phyloP scores from a whole-genome alignment of 2,113 vertebrate species.

The Myxocyprinus asiaticus region DNA sequence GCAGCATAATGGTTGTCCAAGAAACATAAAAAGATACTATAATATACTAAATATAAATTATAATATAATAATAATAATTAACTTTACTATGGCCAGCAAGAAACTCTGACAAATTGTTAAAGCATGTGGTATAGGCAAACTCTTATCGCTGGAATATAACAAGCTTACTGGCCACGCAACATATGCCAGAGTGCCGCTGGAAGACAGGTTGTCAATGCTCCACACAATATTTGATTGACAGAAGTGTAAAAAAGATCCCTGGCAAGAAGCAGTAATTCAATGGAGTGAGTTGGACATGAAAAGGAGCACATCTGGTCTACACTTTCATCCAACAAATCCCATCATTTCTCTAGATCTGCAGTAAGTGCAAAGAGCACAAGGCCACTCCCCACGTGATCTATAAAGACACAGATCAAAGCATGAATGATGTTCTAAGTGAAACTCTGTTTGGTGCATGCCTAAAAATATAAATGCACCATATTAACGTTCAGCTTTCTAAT shows the following conservation, averaged over 20 bases:
- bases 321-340: background rate
- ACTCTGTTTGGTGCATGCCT: background rate
- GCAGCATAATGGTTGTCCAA: background rate
- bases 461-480: conserved; percentile 2
- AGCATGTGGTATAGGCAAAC: conserved; percentile 8
- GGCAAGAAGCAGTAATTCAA: background rate
- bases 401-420: conserved; percentile 36
- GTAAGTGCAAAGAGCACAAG: conserved; percentile 23
- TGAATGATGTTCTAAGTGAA: conserved; percentile 19
- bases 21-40: background rate
- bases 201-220: conserved; percentile 35
- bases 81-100: background rate
- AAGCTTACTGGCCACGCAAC: conserved; percentile 27
- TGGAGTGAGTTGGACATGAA: background rate
- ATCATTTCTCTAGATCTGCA: conserved; percentile 41
- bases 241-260: conserved; percentile 26
- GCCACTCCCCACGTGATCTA: conserved; percentile 43
- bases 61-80: too few species aligned
- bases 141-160: conserved; percentile 22
- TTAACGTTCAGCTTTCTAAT: background rate
- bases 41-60: too few species aligned
- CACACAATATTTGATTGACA: conserved; percentile 29
- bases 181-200: conserved; percentile 21
- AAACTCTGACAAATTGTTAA: conserved; percentile 21
- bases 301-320: background rate